Evolutionary conservation across 2,113 vertebrate species (phyloP), one percentile per base, ranked within the genome.

Genomic region (Pteropus alecto): DNA sequence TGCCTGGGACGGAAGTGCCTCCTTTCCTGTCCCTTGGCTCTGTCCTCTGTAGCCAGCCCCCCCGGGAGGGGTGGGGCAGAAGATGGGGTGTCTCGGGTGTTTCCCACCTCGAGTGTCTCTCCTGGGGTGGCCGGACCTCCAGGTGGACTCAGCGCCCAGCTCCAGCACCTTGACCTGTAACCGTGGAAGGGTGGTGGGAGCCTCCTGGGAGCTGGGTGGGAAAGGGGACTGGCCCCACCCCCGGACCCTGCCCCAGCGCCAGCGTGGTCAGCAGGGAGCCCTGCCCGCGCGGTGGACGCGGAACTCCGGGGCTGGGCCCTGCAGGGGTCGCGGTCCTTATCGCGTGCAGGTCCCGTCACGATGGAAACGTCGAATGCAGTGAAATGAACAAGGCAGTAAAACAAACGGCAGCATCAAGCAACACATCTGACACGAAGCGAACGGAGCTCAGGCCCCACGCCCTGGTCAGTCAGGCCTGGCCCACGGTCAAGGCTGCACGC

Each of bases 261-360:
- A 7, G 93, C 18, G 1, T 1, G 5, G 73, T 38, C 38, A 13
- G 26, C 7, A 8, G 15, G 1, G 24, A 10, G 24, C 46, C 1
- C 58, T 1, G 51, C 16, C 28, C 2, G 21, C 43, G 10, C 2
- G 18, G n/a, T 19, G 71, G 24, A 6, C 10, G 0, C 0, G 2
- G 22, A 41, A 35, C 6, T 2, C 63, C 56, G 4, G 28, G 10
- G 26, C 14, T 0, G 16, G 54, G 11, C 7, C 46, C 12, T 13
- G 3, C 19, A 15, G 4, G 2, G 2, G 24, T 8, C 7, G 38
- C 7, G 56, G 16, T 54, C 33, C 46, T 33, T 30, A 6, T 35
- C 8, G 8, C 1, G 2, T 7, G 41, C 9, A 43, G 22, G 24
- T 21, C 33, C 9, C 1, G 18, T 0, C 68, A 56, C 90, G 6